phyloP scores from a whole-genome alignment of 2,113 vertebrate genomes.

The Aplodontia rufa region DNA sequence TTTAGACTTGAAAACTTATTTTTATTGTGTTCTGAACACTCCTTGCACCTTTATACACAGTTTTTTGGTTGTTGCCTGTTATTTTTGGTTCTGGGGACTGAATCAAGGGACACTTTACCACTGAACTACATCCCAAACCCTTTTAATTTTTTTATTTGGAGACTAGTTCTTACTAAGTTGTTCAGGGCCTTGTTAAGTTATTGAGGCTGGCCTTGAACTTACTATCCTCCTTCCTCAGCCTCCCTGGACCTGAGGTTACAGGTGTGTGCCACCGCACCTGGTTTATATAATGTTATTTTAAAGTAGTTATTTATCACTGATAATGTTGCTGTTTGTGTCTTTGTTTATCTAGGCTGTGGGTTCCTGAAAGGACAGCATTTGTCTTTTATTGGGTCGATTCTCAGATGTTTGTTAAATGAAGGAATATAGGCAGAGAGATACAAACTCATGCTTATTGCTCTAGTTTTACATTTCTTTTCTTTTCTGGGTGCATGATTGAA shows the following conservation, averaged over 20 bases:
- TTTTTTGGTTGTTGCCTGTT: no score
- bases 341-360: neutral
- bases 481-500: neutral
- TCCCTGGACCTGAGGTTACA: no score
- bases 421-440: neutral
- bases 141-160: no score
- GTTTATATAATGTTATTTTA: no score
- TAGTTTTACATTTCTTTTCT: neutral
- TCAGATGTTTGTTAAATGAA: neutral
- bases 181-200: no score
- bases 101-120: no score
- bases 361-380: neutral
- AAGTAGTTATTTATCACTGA: neutral
- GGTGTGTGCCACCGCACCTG: no score
- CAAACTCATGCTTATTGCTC: neutral
- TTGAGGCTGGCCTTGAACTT: no score
- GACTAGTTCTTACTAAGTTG: no score
- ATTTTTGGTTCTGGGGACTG: no score
- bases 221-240: no score
- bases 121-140: no score
- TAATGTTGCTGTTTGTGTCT: neutral
- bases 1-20: neutral
- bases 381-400: neutral
- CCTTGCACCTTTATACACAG: neutral
- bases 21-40: neutral